These are phyloP conservation scores for Pantala flavescens DNA, from an alignment of 1,140 invertebrate species.

Conservation along the genomic window DNA sequence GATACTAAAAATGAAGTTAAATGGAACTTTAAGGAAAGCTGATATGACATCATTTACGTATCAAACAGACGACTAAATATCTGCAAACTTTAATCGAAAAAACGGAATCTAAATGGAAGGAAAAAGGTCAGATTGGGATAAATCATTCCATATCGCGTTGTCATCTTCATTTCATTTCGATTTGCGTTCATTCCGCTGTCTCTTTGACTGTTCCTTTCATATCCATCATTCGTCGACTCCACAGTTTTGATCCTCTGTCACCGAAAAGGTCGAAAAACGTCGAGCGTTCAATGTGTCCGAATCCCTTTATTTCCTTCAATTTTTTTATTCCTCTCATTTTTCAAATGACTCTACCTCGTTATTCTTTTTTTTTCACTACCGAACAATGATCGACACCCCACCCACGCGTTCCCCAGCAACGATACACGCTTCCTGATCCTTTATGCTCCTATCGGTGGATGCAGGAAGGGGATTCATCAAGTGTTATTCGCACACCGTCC, in stretches of 20 bases:
- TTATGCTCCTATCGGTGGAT: no score
- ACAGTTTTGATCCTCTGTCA: neutral
- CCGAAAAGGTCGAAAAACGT: neutral
- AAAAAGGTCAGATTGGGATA: no score
- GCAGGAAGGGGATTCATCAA: neutral
- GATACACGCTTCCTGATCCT: no score
- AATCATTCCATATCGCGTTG: no score
- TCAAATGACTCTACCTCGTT: neutral
- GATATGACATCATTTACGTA: no score
- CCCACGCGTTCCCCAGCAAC: no score
- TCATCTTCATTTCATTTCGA: no score
- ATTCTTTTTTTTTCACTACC: neutral
- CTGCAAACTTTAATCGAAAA: no score
- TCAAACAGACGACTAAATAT: no score
- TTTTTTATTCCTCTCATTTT: neutral
- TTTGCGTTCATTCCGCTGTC: neutral
- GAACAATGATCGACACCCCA: neutral
- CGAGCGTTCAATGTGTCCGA: neutral
- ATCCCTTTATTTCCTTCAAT: neutral
- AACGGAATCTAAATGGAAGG: no score
- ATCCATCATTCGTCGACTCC: neutral
- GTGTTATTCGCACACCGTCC: neutral
- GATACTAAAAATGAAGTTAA: no score
- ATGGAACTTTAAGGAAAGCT: no score
- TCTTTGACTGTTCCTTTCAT: neutral